phyloP scores from a whole-genome alignment of 2,888 invertebrate species.

The Lutraria lutraria region DNA sequence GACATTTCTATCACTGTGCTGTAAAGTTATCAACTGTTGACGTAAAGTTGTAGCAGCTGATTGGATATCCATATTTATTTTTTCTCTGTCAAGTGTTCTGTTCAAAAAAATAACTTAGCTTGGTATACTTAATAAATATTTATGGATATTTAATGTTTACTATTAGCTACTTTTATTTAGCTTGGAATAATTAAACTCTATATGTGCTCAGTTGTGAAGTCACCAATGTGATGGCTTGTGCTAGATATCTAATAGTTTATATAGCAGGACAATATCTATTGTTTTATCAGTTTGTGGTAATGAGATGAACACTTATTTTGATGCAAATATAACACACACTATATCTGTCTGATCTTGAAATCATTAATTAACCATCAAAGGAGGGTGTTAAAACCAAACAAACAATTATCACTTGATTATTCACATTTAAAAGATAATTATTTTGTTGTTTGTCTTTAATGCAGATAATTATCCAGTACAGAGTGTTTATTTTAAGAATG shows the following conservation, averaged over 20 bases:
- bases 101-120: constrained; percentile 14
- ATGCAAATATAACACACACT: neutral
- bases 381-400: neutral
- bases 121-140: neutral
- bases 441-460: too few relatives aligned
- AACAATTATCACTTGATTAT: neutral
- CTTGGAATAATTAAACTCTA: neutral
- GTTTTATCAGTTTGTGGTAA: constrained; percentile 1
- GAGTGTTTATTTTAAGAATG: too few relatives aligned
- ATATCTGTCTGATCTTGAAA: neutral
- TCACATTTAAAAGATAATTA: neutral
- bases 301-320: constrained; percentile 13
- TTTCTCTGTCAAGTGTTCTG: neutral
- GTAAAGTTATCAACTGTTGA: constrained; percentile 19
- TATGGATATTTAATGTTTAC: neutral
- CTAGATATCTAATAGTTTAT: neutral
- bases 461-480: too few relatives aligned
- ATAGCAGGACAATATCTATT: neutral
- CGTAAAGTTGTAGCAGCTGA: constrained; percentile 15
- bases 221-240: constrained; percentile 12
- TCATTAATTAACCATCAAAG: constrained; percentile 4
- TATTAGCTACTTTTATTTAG: neutral
- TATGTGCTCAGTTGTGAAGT: neutral
- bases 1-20: constrained; percentile 17
- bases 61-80: constrained; percentile 13